These are phyloP conservation scores for Charina bottae DNA, from an alignment of 2,113 vertebrate genomes.

Conservation along the genomic window DNA sequence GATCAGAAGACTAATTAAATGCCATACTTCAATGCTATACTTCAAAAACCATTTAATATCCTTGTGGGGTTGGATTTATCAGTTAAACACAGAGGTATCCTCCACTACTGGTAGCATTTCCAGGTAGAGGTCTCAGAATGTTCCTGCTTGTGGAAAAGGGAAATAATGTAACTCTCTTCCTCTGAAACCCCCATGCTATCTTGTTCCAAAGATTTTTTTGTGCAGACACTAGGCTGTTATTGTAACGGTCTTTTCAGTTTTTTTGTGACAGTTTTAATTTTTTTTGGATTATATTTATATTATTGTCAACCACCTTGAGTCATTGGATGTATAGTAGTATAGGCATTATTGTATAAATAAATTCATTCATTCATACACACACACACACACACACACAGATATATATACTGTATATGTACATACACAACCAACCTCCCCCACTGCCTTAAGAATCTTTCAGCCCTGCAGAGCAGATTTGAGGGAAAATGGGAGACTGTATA, in stretches of 20 bases:
- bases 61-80: background rate
- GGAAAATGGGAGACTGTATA: background rate
- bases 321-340: background rate
- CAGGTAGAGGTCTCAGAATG: background rate
- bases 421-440: background rate
- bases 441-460: background rate
- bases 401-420: background rate
- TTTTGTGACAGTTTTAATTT: background rate
- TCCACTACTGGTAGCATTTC: background rate
- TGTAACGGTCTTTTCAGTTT: background rate
- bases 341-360: no score
- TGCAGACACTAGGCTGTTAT: background rate
- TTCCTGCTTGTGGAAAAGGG: background rate
- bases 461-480: background rate
- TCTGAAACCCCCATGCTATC: background rate
- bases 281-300: background rate
- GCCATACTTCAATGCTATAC: no score
- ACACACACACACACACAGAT: no score
- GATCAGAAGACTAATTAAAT: no score
- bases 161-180: background rate
- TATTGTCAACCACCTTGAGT: background rate
- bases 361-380: no score
- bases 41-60: background rate
- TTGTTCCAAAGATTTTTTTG: background rate
- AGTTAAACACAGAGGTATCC: background rate